phyloP scores from a whole-genome alignment of 2,113 vertebrate genomes.

The Puffinus mauretanicus region DNA sequence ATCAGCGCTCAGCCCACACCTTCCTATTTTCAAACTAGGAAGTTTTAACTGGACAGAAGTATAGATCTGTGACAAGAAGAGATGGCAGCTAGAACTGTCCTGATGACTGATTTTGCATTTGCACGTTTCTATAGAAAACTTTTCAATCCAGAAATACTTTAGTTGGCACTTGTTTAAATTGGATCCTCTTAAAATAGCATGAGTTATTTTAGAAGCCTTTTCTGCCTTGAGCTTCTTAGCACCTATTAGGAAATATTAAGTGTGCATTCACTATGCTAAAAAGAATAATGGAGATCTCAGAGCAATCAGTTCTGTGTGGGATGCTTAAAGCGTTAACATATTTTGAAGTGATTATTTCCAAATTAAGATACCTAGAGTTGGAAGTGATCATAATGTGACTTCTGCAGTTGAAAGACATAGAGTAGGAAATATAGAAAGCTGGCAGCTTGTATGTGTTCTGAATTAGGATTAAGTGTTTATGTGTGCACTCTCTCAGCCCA shows the following conservation, averaged over 20 bases:
- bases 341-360: slow-evolving; percentile 47
- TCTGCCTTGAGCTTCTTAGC: slow-evolving; percentile 37
- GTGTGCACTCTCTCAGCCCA: not conserved
- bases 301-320: slow-evolving; percentile 32
- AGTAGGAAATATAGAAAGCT: not conserved
- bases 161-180: slow-evolving; percentile 53
- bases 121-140: slow-evolving; percentile 41
- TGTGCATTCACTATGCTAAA: not conserved
- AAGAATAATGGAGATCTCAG: slow-evolving; percentile 41
- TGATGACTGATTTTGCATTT: slow-evolving; percentile 6
- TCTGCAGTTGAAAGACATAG: not conserved
- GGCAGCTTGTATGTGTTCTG: not conserved
- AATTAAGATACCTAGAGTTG: slow-evolving; percentile 17
- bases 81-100: not conserved
- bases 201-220: slow-evolving; percentile 44
- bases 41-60: not conserved
- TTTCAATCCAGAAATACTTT: slow-evolving; percentile 45
- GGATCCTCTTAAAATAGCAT: slow-evolving; percentile 57
- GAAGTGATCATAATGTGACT: slow-evolving; percentile 6
- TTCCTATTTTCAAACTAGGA: not conserved
- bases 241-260: slow-evolving; percentile 51
- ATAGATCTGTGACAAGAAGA: not conserved
- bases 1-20: not conserved
- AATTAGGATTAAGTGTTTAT: not conserved
- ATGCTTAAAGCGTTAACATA: slow-evolving; percentile 23